These are phyloP conservation scores for Parazoanthus darwini DNA, from an alignment of 92 coral and sea anemone genomes.

Conservation along the genomic window DNA sequence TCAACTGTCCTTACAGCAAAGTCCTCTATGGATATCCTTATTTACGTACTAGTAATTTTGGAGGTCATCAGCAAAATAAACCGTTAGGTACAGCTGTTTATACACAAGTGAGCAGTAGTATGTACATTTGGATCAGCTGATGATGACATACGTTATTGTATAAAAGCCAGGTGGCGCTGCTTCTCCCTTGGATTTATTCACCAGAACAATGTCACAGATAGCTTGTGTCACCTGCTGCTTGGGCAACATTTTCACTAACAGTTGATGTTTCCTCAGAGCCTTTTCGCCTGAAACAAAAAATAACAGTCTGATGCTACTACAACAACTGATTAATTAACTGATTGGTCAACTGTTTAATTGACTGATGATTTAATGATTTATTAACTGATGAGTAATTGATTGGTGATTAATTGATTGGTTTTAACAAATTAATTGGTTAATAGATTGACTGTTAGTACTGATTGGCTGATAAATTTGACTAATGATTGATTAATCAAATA, in stretches of 20 bases:
- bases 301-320: no score
- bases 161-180: slow-evolving; percentile 74
- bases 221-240: slow-evolving; percentile 73
- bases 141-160: slow-evolving; percentile 78
- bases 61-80: no score
- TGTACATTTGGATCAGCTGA: not conserved
- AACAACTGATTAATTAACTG: not conserved
- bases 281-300: slow-evolving; percentile 69
- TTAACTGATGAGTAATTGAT: no score
- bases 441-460: not conserved
- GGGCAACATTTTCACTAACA: slow-evolving; percentile 67
- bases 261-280: slow-evolving; percentile 82
- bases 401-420: not conserved
- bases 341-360: not conserved
- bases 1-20: no score
- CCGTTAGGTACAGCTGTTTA: no score
- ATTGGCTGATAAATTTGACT: no score
- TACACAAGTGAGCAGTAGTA: no score
- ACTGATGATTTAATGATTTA: not conserved
- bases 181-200: slow-evolving; percentile 91
- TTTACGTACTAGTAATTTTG: no score
- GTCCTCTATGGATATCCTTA: no score
- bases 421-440: no score
- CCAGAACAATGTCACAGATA: slow-evolving; percentile 75
- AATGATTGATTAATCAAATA: no score